phyloP scores from a whole-genome alignment of 2,888 invertebrate species.

The Rhorus exstirpatorius region DNA sequence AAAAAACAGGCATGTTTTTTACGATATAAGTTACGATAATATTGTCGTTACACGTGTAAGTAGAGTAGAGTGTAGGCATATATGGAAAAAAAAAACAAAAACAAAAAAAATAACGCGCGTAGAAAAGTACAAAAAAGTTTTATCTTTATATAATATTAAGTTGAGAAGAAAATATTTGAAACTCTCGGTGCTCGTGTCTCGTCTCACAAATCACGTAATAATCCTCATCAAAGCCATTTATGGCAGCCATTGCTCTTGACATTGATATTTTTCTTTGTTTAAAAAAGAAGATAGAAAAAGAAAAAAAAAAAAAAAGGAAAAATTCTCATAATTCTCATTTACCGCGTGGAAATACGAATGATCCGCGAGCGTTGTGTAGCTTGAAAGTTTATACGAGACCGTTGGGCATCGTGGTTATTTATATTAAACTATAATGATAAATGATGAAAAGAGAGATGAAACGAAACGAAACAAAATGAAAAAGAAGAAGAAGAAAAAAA shows the following conservation, averaged over 20 bases:
- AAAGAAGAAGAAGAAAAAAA: constrained; percentile 31
- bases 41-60: constrained; percentile 76
- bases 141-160: constrained; percentile 69
- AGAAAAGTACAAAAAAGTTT: constrained; percentile 84
- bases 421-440: constrained; percentile 56
- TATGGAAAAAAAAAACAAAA: too few relatives aligned
- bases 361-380: constrained; percentile 65
- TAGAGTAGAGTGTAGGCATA: constrained; percentile 75
- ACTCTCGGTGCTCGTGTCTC: constrained; percentile 73
- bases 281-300: too few relatives aligned
- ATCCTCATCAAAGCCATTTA: constrained; percentile 61
- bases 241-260: constrained; percentile 68
- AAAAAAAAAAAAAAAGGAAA: too few relatives aligned
- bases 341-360: constrained; percentile 41
- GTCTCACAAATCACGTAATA: constrained; percentile 56
- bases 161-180: constrained; percentile 65
- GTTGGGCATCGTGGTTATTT: constrained; percentile 66
- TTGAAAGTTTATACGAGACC: constrained; percentile 66
- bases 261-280: constrained; percentile 34
- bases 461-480: constrained; percentile 18
- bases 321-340: constrained; percentile 36
- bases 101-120: constrained; percentile 76
- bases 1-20: constrained; percentile 61
- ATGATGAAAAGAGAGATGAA: constrained; percentile 3
- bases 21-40: constrained; percentile 70